phyloP scores from a whole-genome alignment of 2,888 invertebrate genomes.

The Conops quadrifasciatus region DNA sequence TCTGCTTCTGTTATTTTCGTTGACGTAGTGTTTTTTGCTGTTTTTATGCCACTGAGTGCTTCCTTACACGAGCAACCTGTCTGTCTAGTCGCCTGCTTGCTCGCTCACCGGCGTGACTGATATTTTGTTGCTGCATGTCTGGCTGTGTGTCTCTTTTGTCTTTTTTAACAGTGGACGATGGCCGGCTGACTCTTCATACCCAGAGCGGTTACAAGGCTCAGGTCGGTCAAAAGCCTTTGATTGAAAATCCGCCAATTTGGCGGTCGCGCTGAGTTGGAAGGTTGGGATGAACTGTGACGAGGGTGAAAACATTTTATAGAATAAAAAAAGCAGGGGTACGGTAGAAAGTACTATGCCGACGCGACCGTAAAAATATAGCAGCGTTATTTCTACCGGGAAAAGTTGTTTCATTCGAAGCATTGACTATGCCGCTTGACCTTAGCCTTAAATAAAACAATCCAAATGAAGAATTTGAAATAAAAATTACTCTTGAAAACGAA shows the following conservation, averaged over 20 bases:
- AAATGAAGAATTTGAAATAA: not conserved
- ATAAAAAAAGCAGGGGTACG: not conserved
- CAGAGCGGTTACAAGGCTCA: not conserved
- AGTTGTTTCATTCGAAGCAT: not conserved
- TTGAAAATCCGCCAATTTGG: constrained; percentile 22
- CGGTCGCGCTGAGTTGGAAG: not conserved
- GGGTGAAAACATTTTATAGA: not conserved
- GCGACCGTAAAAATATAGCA: not conserved
- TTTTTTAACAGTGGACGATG: constrained; percentile 7
- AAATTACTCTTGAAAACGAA: not conserved
- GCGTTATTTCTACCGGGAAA: not conserved
- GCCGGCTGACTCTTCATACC: not conserved
- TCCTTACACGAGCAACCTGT: too few species aligned
- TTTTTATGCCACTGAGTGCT: too few species aligned
- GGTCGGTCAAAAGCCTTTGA: not conserved
- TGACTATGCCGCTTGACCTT: constrained; percentile 13
- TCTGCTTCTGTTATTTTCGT: not conserved
- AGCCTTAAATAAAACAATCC: not conserved
- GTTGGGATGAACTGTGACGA: not conserved
- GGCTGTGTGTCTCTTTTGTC: not conserved
- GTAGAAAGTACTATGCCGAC: not conserved
- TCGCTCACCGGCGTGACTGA: not conserved
- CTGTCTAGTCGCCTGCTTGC: not conserved
- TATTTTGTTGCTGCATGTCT: constrained; percentile 13
- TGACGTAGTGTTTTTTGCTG: not conserved